Evolutionary conservation across 2,797 vertebrate genomes (phyloP).

Genomic region (Ateles fusciceps): DNA sequence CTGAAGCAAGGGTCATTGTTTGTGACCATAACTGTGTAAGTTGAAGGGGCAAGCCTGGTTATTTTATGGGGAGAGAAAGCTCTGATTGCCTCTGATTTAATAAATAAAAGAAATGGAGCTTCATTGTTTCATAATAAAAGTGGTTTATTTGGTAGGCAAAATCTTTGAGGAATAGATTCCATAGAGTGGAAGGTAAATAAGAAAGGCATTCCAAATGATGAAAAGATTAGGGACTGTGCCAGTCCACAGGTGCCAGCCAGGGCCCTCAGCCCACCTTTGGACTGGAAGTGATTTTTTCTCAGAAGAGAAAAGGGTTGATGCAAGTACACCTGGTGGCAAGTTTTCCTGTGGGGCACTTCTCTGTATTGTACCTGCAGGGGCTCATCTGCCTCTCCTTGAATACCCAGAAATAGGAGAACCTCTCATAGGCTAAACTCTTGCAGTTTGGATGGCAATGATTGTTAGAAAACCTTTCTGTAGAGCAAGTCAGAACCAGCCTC

Average conservation of each 20-base stretch:
- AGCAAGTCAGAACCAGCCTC: not conserved
- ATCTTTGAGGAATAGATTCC: not conserved
- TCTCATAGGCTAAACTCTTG: not conserved
- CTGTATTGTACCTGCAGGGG: not conserved
- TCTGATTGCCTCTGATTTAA: not conserved
- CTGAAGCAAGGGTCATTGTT: not conserved
- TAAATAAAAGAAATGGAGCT: not conserved
- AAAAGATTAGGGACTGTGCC: not conserved
- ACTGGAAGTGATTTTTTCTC: not conserved
- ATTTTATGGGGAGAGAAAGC: not conserved
- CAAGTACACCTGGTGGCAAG: not conserved
- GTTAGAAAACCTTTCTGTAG: not conserved
- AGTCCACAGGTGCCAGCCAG: not conserved
- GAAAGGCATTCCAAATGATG: not conserved
- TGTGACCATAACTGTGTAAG: not conserved
- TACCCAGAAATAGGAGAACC: not conserved
- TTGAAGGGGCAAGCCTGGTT: not conserved
- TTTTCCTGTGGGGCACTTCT: not conserved
- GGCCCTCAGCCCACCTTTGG: not conserved
- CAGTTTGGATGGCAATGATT: too few relatives aligned
- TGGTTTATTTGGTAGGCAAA: not conserved
- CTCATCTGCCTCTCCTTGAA: not conserved
- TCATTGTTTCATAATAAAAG: not conserved
- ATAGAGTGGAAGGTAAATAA: too few relatives aligned
- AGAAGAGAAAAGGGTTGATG: not conserved